Base-by-base conservation (phyloP, 92 coral and sea anemone genomes). In the Palythoa caribaeorum region DNA sequence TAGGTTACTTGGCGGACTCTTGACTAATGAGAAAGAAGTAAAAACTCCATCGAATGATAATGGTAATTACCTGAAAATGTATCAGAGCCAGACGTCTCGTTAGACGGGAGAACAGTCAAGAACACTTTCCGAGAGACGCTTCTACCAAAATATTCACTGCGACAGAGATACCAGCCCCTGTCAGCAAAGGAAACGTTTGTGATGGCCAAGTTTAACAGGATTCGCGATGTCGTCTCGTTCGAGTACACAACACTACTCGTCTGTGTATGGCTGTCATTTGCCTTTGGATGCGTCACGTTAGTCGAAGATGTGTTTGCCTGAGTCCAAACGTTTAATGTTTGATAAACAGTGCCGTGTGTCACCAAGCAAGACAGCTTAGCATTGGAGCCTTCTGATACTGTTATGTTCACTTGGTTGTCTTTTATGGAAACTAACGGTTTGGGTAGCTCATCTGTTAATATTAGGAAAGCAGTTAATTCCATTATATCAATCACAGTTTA, bases 161-260 rank as follows among this genome's bases (percentile, higher is more conserved):
- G 62, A 81, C 86, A 81, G 50, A 17, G 6, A 63, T 81, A 81
- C 86, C 86, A 81, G 1, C 86, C 86, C 59, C 50, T 59, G 47
- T 81, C 86, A 36, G 47, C 17, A 8, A 71, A 20, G 12, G 86
- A 81, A 51, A 81, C 76, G 40, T 66, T 81, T 17, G 62, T 44
- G 76, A 81, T 81, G 9, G 28, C 66, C 76, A 81, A 66, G 39
- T 81, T 66, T 9, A 81, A 38, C 76, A 66, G 21, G 44, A 53
- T 21, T 21, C 4, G 66, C 15, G 47, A 6, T 2, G 44, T 66
- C 65, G 74, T 65, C 53, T 65, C 47, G 71, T 81, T 51, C 21
- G n/a, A 28, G 60, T 69, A 20, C 39, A 47, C 63, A 51, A 81
- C 37, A 20, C 35, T 17, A 13, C 40, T 66, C 48, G 52, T 65